phyloP scores from a whole-genome alignment of 2,797 vertebrate species.

The Paratrypauchen microcephalus region DNA sequence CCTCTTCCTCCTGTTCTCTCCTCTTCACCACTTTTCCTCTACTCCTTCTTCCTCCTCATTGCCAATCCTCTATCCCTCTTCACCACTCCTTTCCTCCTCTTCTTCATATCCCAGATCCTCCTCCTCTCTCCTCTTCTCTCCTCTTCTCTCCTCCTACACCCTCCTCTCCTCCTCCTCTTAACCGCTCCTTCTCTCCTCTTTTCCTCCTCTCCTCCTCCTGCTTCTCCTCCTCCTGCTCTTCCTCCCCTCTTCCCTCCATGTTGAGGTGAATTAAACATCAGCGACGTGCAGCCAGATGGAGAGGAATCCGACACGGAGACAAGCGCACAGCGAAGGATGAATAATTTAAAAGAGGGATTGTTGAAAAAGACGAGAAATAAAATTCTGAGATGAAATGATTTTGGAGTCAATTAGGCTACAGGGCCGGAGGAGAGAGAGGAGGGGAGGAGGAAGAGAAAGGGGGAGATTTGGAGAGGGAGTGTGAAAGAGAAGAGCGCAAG shows the following conservation, averaged over 20 bases:
- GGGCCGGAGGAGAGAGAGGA: conserved; percentile 36
- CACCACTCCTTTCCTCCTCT: not conserved
- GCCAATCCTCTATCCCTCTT: not conserved
- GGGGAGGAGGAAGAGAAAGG: no score
- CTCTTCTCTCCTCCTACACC: no score
- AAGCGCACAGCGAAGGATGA: conserved; percentile 53
- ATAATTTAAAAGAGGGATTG: conserved; percentile 72
- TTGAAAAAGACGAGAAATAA: conserved; percentile 67
- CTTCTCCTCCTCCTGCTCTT: conserved; percentile 11
- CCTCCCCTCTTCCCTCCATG: conserved; percentile 40
- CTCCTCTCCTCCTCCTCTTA: no score
- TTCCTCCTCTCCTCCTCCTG: not conserved
- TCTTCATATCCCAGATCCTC: not conserved
- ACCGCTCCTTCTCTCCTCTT: not conserved
- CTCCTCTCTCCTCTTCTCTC: not conserved
- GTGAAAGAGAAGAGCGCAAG: not conserved
- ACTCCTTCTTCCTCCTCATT: not conserved
- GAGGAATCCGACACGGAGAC: conserved; percentile 57
- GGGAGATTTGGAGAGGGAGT: not conserved
- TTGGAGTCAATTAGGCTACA: conserved; percentile 73
- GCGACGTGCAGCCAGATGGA: conserved; percentile 65
- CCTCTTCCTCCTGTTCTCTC: not conserved
- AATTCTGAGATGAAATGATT: conserved; percentile 77
- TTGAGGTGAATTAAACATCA: conserved; percentile 77
- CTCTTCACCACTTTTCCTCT: no score